Conservation (phyloP, 1,140 invertebrate genomes). For the Diplogasteroides magnus region DNA sequence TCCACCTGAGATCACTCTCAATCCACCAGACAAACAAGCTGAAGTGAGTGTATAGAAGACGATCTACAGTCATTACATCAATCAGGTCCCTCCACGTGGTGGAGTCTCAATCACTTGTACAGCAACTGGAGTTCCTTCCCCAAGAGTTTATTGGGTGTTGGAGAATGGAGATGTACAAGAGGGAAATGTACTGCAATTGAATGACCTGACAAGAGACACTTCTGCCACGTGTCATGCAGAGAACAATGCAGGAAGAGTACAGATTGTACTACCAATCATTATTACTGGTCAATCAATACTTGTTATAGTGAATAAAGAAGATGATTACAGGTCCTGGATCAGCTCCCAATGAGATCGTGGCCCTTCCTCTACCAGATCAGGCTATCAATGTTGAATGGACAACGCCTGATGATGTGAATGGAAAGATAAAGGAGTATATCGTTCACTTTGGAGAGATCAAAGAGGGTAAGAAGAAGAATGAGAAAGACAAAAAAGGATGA, state of each 20-base stretch:
- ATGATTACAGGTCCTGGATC: conserved; percentile 44
- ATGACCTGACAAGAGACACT: conserved; percentile 39
- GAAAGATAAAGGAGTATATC: conserved; percentile 41
- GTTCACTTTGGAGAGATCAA: conserved; percentile 49
- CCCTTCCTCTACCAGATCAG: conserved; percentile 43
- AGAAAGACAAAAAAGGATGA: neutral
- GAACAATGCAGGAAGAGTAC: conserved; percentile 49
- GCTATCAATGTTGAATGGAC: conserved; percentile 53
- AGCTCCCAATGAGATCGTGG: conserved; percentile 49
- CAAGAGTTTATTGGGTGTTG: conserved; percentile 43
- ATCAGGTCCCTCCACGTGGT: conserved; percentile 31
- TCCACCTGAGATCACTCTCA: conserved; percentile 6
- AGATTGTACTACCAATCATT: conserved; percentile 39
- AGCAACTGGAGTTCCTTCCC: conserved; percentile 46
- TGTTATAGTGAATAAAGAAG: neutral
- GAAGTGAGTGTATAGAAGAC: neutral
- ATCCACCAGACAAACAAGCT: neutral
- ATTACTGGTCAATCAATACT: conserved; percentile 13
- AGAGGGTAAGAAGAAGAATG: conserved; percentile 9
- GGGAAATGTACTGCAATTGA: conserved; percentile 36
- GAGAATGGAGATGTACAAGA: conserved; percentile 32
- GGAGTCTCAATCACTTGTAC: conserved; percentile 42
- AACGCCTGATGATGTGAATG: conserved; percentile 52
- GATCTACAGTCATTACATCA: neutral
- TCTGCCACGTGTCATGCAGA: conserved; percentile 48